A percentile compares a stretch with the other conserved stretches of the same genome.
phyloP scores from a whole-genome alignment of 2,888 invertebrate species.

The Mamestra brassicae region DNA sequence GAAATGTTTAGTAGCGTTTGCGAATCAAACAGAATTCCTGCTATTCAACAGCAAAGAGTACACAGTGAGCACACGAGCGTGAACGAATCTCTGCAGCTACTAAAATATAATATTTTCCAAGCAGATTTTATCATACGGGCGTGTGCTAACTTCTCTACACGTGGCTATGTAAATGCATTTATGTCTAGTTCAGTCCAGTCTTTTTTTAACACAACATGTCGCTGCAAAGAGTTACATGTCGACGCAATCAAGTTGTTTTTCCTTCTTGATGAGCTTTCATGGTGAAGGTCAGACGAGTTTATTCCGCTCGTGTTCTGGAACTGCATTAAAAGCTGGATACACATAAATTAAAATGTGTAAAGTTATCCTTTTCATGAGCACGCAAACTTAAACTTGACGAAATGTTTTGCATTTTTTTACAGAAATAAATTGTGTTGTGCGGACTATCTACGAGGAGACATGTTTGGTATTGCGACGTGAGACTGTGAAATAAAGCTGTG shows the following conservation, averaged over 20 bases:
- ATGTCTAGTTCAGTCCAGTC: not conserved
- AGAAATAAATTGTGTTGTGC: not conserved
- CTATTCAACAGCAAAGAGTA: no score
- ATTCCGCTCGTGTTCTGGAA: conserved; percentile 16
- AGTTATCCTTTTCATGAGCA: not conserved
- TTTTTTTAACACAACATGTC: not conserved
- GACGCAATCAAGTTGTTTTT: conserved; percentile 16
- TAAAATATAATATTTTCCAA: not conserved
- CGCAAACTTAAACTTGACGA: not conserved
- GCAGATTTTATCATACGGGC: not conserved
- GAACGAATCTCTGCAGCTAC: not conserved
- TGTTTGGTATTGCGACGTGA: not conserved
- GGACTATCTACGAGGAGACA: not conserved
- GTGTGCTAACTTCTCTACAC: conserved; percentile 13
- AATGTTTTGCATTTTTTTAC: not conserved
- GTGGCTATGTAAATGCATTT: not conserved
- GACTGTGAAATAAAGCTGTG: not conserved
- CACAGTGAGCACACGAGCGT: conserved; percentile 17
- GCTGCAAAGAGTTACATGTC: not conserved
- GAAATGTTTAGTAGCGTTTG: not conserved
- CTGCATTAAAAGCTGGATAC: not conserved
- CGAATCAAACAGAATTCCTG: not conserved
- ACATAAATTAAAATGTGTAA: not conserved
- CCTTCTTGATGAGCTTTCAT: conserved; percentile 4
- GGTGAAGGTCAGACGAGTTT: not conserved